Conservation (phyloP, 2,797 vertebrate genomes). For the Dromococcyx pavoninus region DNA sequence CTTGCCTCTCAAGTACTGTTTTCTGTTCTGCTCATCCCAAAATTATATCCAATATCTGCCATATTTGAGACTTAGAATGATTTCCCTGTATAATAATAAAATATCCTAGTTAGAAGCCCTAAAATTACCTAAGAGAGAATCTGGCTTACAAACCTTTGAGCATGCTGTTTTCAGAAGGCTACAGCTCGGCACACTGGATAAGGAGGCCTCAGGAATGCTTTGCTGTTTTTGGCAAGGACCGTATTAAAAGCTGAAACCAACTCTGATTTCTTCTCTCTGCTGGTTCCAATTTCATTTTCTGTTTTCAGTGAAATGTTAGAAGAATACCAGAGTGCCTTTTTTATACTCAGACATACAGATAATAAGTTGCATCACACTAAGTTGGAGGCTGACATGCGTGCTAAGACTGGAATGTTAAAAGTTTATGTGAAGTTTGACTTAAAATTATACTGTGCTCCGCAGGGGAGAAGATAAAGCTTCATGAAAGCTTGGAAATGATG, state of each 20-base stretch:
- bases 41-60: not conserved
- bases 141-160: slow-evolving; percentile 20
- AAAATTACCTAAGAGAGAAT: not conserved
- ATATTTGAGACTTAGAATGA: not conserved
- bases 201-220: slow-evolving; percentile 23
- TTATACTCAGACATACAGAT: not conserved
- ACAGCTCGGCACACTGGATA: not conserved
- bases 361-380: slow-evolving; percentile 5
- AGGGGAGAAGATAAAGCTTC: not conserved
- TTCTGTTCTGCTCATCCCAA: not conserved
- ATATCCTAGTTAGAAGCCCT: not conserved
- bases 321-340: not conserved
- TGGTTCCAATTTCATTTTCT: slow-evolving; percentile 10
- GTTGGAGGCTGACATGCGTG: not conserved
- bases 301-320: slow-evolving; percentile 2
- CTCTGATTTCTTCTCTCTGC: slow-evolving; percentile 5
- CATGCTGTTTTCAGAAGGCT: slow-evolving; percentile 13
- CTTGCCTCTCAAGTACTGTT: not conserved
- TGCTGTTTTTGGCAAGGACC: slow-evolving; percentile 31
- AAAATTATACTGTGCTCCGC: not conserved
- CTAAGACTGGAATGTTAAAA: not conserved
- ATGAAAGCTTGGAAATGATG: slow-evolving; percentile 44
- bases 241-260: not conserved
- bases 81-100: not conserved
- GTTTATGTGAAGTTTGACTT: slow-evolving; percentile 55